Evolutionary conservation across 2,888 invertebrate species (phyloP), one percentile per base, ranked within the genome.

Genomic region (Pediacus dermestoides): DNA sequence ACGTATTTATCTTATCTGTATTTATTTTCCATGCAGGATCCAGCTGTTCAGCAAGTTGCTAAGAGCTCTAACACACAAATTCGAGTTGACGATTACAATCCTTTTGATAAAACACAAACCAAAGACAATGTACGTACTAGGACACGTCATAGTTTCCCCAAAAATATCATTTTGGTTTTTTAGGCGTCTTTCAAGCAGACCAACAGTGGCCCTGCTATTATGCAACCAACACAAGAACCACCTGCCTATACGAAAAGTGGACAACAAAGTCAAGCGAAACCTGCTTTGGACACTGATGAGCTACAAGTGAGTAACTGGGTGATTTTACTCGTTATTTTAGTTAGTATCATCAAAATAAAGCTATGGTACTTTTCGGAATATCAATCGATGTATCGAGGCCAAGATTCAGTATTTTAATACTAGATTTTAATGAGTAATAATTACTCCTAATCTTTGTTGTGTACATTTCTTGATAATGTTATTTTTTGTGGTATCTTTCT

Each of bases 61-160:
- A 83, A 77, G 60, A 82, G 80, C 67, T 76, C 82, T 39, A 82
- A 75, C 73, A 80, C 78, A 38, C 81, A 80, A 62, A 77, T 77
- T 62, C 85, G 88, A 31, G 77, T 95, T 36, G 94, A 94, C 67
- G 93, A 95, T 63, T 95, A 93, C 71, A 94, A 95, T 73, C 95
- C 95, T 15, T 96, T 96, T 70, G 90, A 88, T 52, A 87, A 87
- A 56, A 28, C n/a, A n/a, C n/a, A n/a, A n/a, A n/a, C n/a, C n/a
- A n/a, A n/a, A n/a, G n/a, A n/a, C n/a, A n/a, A n/a, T n/a, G n/a
- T n/a, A n/a, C n/a, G n/a, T n/a, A n/a, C n/a, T n/a, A n/a, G n/a
- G n/a, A n/a, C n/a, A n/a, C n/a, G 12, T 11, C 4, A 11, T 13
- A 14, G 13, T 28, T 14, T 28, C 10, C 10, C 4, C 4, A 26